These are phyloP conservation scores for Neoscelio sp. DNA, from an alignment of 2,888 invertebrate species.

Conservation along the genomic window DNA sequence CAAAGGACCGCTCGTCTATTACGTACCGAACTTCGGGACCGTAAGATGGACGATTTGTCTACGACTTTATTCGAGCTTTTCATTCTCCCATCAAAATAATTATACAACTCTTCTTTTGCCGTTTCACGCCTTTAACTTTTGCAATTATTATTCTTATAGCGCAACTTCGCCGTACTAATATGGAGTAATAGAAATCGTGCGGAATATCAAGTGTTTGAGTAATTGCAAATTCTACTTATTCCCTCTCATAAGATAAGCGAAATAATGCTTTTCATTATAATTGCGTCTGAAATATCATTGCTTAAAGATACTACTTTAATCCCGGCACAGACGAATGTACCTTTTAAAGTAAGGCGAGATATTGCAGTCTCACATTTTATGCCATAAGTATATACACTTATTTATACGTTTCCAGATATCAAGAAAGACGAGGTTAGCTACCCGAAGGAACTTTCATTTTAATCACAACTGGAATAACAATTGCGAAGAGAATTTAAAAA, in stretches of 20 bases:
- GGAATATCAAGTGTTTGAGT: slow-evolving; percentile 11
- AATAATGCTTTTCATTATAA: slow-evolving; percentile 9
- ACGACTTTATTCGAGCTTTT: background rate
- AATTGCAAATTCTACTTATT: background rate
- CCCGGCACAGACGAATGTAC: slow-evolving; percentile 7
- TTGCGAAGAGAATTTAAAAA: no score
- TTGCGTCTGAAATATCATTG: slow-evolving; percentile 16
- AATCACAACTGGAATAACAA: no score
- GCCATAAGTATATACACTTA: slow-evolving; percentile 2
- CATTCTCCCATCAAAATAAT: background rate
- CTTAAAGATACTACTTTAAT: slow-evolving; percentile 28
- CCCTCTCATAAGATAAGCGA: slow-evolving; percentile 12
- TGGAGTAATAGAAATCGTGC: slow-evolving; percentile 14
- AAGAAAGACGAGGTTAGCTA: background rate
- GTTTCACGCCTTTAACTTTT: background rate
- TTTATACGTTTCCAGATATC: slow-evolving; percentile 4
- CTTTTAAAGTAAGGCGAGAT: slow-evolving; percentile 17
- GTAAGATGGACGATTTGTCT: background rate
- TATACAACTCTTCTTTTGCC: background rate
- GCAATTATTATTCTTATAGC: slow-evolving; percentile 6
- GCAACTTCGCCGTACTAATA: slow-evolving; percentile 6
- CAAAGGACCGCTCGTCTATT: slow-evolving; percentile 1
- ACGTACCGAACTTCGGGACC: background rate
- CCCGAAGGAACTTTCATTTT: background rate
- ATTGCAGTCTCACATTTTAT: slow-evolving; percentile 11